A percentile compares a stretch with the other conserved stretches of the same genome.
Evolutionary conservation across 2,888 invertebrate species (phyloP).

Genomic region (Dusona sp.): DNA sequence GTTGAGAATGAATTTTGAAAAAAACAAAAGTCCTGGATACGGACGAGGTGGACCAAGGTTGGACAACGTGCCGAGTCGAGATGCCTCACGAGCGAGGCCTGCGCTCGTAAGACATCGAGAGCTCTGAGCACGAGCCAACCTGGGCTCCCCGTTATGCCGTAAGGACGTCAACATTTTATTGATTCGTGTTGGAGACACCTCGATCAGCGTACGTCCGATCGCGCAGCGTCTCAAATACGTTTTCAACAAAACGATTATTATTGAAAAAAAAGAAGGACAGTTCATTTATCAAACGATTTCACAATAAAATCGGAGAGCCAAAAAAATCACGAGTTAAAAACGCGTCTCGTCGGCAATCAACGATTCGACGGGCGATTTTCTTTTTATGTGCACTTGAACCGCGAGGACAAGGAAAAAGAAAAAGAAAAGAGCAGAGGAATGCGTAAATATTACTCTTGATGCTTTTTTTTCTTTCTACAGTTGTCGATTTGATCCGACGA

Average conservation of each 20-base stretch:
- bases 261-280: background rate
- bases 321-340: background rate
- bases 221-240: constrained; percentile 39
- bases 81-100: constrained; percentile 83
- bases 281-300: background rate
- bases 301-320: background rate
- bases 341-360: constrained; percentile 54
- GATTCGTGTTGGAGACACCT: constrained; percentile 29
- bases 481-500: constrained; percentile 24
- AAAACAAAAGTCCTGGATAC: constrained; percentile 18
- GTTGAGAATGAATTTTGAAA: background rate
- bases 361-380: constrained; percentile 49
- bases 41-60: constrained; percentile 50
- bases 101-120: constrained; percentile 81
- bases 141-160: constrained; percentile 59
- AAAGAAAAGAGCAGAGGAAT: constrained; percentile 26
- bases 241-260: background rate
- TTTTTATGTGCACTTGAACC: background rate
- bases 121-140: constrained; percentile 73
- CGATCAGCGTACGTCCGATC: constrained; percentile 65
- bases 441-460: constrained; percentile 47
- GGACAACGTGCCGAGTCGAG: constrained; percentile 74
- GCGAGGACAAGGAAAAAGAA: constrained; percentile 10
- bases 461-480: constrained; percentile 47
- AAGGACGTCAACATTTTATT: constrained; percentile 41